Base-by-base conservation (phyloP, 2,113 vertebrate genomes). In the Trematomus loennbergii region DNA sequence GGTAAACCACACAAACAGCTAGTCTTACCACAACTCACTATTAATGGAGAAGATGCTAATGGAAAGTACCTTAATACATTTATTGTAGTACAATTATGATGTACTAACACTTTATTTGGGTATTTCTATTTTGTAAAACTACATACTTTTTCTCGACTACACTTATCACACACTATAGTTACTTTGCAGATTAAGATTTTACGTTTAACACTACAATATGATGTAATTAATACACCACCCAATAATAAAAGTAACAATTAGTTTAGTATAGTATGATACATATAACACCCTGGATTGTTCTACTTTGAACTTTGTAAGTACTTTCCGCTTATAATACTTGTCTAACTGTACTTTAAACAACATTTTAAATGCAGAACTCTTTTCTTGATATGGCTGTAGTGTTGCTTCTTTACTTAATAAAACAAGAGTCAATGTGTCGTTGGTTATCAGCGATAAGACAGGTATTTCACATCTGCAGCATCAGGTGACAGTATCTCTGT, bases 1-100 rank as follows among this genome's bases (percentile, higher is more conserved):
- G 96, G 98, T 99, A 93, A 96, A 92, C 49, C 48, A 40, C 40
- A 45, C 9, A 60, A 53, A 40, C 20, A 61, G 7, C 40, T 25
- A 9, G 61, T 64, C 16, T 50, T 57, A 22, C 17, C 8, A 40
- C 36, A 40, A 17, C 52, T 0, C 52, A 5, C 16, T 53, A n/a
- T 12, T 49, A 1, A 43, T 49, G 48, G 8, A 18, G 16, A 43
- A 29, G 36, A 36, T 0, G 4, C 18, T 9, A 48, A 8, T 72
- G 9, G 1, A 75, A 29, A 63, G 43, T 49, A 48, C 9, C 1
- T 46, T 12, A n/a, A 5, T 29, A 17, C 17, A 33, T 57, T 11
- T 10, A 55, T n/a, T 45, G 7, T n/a, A 13, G 17, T 20, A 72
- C 50, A 55, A 17, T 25, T 43, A 9, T 0, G 7, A 22, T 18